Conservation (phyloP, 2,888 invertebrate genomes). For the Litoditis marina region DNA sequence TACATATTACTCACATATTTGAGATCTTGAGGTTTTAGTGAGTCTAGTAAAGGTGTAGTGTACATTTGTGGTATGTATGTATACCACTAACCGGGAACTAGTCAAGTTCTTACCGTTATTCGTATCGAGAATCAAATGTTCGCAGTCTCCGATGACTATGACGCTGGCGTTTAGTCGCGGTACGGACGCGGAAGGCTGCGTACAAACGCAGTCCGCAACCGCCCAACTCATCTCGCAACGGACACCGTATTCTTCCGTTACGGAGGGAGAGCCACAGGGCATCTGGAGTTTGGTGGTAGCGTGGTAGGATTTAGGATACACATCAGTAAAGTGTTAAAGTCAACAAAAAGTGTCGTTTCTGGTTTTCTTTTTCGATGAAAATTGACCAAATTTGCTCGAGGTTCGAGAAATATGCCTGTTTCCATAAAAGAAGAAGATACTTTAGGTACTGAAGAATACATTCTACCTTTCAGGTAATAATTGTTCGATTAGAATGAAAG, state of each 20-base stretch:
- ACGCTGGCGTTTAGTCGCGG: constrained; percentile 7
- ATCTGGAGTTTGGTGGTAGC: neutral
- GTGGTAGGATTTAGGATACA: neutral
- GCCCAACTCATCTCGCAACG: constrained; percentile 3
- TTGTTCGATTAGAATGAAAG: too few species aligned
- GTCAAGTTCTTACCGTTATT: neutral
- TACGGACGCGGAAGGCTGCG: neutral
- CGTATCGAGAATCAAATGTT: constrained; percentile 9
- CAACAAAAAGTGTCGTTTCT: too few species aligned
- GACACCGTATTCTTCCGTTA: constrained; percentile 1
- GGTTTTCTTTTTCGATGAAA: too few species aligned
- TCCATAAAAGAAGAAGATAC: neutral
- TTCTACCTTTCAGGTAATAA: neutral
- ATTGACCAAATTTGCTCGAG: too few species aligned
- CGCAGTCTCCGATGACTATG: constrained; percentile 14
- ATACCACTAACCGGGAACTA: too few species aligned
- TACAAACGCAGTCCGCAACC: constrained; percentile 14
- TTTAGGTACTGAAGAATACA: neutral
- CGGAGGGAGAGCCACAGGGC: constrained; percentile 8
- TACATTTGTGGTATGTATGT: too few species aligned
- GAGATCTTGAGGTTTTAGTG: too few species aligned
- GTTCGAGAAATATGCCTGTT: too few species aligned
- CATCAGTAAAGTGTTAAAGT: too few species aligned
- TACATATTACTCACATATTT: too few species aligned
- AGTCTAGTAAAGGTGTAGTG: too few species aligned